Evolutionary conservation across 2,797 vertebrate genomes (phyloP).

Genomic region (Pogoniulus pusillus): DNA sequence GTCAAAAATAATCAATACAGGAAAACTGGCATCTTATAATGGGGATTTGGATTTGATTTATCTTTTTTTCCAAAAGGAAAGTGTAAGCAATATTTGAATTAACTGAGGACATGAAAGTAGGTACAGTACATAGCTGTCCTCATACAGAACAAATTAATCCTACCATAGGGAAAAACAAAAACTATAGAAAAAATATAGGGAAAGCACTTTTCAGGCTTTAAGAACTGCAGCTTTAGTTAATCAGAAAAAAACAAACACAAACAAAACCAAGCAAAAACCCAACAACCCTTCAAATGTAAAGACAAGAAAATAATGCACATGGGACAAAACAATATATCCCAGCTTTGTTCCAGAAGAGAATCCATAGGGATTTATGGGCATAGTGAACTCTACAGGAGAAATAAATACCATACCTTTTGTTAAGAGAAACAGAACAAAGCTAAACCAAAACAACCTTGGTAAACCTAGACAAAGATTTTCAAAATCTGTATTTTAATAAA

Average conservation of each 20-base stretch:
- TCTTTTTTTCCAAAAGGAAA: not conserved
- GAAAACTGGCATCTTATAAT: not conserved
- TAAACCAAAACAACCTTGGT: not conserved
- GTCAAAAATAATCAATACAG: not conserved
- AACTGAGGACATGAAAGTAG: not conserved
- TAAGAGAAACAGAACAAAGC: not conserved
- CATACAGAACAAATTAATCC: not conserved
- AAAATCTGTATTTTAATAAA: not conserved
- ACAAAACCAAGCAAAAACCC: too few species aligned
- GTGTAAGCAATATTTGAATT: not conserved
- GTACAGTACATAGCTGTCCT: not conserved
- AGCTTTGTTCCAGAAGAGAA: not conserved
- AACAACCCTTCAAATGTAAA: not conserved
- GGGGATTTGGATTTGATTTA: not conserved
- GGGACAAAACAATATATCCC: not conserved
- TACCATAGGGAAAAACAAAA: not conserved
- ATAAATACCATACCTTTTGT: not conserved
- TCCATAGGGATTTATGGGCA: not conserved
- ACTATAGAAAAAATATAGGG: not conserved
- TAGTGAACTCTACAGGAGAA: not conserved
- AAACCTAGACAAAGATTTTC: not conserved
- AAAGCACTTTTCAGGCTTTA: not conserved
- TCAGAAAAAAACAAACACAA: not conserved
- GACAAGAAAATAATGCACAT: not conserved
- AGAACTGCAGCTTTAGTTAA: not conserved